Evolutionary conservation across 2,113 vertebrate genomes (phyloP), one percentile per base, ranked within the genome.

Genomic region (Dromaius novaehollandiae): DNA sequence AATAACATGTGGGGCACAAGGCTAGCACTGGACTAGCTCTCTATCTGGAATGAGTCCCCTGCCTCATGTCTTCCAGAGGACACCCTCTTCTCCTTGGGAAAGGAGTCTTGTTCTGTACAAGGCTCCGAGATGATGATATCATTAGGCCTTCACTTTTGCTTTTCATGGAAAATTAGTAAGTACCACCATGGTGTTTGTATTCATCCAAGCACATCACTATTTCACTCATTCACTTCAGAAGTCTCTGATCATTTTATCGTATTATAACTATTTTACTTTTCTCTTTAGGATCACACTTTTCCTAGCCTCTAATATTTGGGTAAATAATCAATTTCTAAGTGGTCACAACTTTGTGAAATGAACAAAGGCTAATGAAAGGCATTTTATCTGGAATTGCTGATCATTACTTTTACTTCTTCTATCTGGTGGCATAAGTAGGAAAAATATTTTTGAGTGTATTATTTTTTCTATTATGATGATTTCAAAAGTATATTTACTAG

Each of bases 1-100:
- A 32, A 1, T 26, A 36, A 25, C 0, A 0, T 26, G 22, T 38
- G 28, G 38, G 19, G n/a, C 0, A 15, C n/a, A 44, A 73, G 42
- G 28, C 15, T 34, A 26, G 55, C 25, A 13, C 20, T 12, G 0
- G 0, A 44, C 26, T 42, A 61, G 26, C 24, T 88, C 28, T 89
- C n/a, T 10, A 20, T 73, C 63, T 51, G 64, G 46, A 89, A 20
- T 36, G 81, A 61, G 20, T 91, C 4, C 32, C 18, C 46, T 12
- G 25, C 5, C 22, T 61, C 0, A 0, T 44, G 30, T 55, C 50
- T 81, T 82, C 40, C 89, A 89, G 66, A 89, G 36, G 71, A 75
- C 13, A 51, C 48, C 51, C 8, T 92, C 66, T 68, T 75, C 68
- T 25, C 63, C 32, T 91, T 81, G 40, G 50, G 2, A 40, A 80